Percentiles rank a stretch among this genome's conserved stretches.
Evolutionary conservation across 2,888 invertebrate species (phyloP).

Genomic region (Drosophila cracens): DNA sequence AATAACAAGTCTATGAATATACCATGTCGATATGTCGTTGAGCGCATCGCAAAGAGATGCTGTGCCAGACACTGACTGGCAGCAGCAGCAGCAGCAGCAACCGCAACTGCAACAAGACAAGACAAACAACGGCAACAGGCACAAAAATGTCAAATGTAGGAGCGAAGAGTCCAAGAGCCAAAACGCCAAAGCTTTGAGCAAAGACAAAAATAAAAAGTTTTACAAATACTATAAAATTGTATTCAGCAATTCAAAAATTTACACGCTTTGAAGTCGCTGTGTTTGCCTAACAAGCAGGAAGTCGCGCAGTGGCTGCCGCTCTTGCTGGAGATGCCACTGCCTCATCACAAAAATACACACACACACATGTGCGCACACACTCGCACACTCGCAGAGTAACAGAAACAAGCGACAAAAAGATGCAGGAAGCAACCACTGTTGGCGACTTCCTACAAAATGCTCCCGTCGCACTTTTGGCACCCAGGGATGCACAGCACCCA

Average conservation of each 20-base stretch:
- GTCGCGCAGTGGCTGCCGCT: slow-evolving; percentile 54
- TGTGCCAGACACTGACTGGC: slow-evolving; percentile 21
- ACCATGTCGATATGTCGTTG: slow-evolving; percentile 42
- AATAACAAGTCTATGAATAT: slow-evolving; percentile 69
- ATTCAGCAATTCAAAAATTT: slow-evolving; percentile 63
- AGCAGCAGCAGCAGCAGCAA: slow-evolving; percentile 8
- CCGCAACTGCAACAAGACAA: slow-evolving; percentile 8
- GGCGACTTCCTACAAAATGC: slow-evolving; percentile 66
- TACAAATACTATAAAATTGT: slow-evolving; percentile 47
- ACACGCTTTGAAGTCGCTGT: slow-evolving; percentile 49
- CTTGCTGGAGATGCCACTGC: slow-evolving; percentile 63
- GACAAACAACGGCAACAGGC: slow-evolving; percentile 17
- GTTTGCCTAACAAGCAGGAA: slow-evolving; percentile 80
- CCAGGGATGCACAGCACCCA: slow-evolving; percentile 60
- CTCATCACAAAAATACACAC: slow-evolving; percentile 39
- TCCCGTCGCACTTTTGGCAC: slow-evolving; percentile 33
- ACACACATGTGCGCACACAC: slow-evolving; percentile 6
- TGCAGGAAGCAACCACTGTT: slow-evolving; percentile 77
- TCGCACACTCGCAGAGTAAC: slow-evolving; percentile 16
- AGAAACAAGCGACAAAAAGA: slow-evolving; percentile 69
- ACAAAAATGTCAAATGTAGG: slow-evolving; percentile 79
- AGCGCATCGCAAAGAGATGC: slow-evolving; percentile 44
- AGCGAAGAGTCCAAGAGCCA: slow-evolving; percentile 57
- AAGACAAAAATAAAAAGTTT: slow-evolving; percentile 26
- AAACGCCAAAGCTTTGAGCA: slow-evolving; percentile 39